phyloP scores from a whole-genome alignment of 2,888 invertebrate species.

The Amphipoea oculea region DNA sequence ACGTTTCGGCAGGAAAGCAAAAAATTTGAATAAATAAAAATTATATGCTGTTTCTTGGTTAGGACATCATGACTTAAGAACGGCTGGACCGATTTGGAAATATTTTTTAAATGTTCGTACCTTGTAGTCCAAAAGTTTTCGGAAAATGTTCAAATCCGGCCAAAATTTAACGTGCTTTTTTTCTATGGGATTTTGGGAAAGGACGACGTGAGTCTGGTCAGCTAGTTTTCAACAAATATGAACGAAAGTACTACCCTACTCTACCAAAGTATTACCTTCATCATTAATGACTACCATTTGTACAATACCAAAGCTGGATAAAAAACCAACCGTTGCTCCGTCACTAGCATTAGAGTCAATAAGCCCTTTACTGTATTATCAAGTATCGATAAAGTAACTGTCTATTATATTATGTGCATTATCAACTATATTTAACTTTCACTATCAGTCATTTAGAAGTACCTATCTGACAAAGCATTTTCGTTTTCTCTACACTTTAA shows the following conservation, averaged over 20 bases:
- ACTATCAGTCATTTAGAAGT: constrained; percentile 6
- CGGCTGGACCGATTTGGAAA: background rate
- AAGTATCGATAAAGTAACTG: constrained; percentile 11
- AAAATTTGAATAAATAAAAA: background rate
- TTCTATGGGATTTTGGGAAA: background rate
- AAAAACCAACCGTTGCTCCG: background rate
- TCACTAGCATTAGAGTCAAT: background rate
- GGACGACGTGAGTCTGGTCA: background rate
- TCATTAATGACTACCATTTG: background rate
- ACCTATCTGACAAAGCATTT: background rate
- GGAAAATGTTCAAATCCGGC: background rate
- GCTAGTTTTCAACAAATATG: background rate
- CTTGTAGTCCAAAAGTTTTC: background rate
- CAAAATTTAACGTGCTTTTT: background rate
- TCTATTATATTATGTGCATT: constrained; percentile 19
- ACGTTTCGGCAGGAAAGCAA: background rate
- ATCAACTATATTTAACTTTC: constrained; percentile 25
- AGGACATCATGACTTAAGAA: background rate
- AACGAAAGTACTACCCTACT: background rate
- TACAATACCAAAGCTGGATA: background rate
- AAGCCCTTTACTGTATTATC: constrained; percentile 12
- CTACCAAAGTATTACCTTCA: background rate
- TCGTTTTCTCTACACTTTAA: constrained; percentile 16
- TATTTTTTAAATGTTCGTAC: background rate
- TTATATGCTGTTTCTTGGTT: background rate